A percentile compares a stretch with the other conserved stretches of the same genome.
These are phyloP conservation scores for Enteromius afrohamiltoni DNA, from an alignment of 2,797 vertebrate genomes.

Conservation along the genomic window DNA sequence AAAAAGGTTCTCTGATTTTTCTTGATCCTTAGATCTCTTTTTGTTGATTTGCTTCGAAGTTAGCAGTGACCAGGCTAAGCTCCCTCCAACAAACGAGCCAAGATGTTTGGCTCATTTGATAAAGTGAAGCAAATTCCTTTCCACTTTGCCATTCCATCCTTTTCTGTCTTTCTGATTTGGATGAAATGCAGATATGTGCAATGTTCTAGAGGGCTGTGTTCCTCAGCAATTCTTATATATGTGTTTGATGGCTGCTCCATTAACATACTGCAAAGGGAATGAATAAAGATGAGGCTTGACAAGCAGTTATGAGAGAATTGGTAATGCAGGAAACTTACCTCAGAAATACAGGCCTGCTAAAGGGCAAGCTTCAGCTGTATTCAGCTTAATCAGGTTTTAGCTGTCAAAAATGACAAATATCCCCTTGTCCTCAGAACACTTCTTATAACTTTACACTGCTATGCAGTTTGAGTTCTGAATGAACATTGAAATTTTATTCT, in stretches of 20 bases:
- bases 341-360: conserved; percentile 50
- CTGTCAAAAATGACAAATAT: conserved; percentile 59
- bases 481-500: conserved; percentile 32
- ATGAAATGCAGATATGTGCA: conserved; percentile 25
- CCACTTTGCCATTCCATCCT: background rate
- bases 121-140: conserved; percentile 9
- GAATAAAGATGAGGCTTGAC: conserved; percentile 45
- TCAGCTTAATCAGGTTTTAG: conserved; percentile 55
- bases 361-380: conserved; percentile 53
- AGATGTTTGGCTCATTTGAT: conserved; percentile 37
- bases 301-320: conserved; percentile 54
- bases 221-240: conserved; percentile 31
- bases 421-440: conserved; percentile 27
- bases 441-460: conserved; percentile 32
- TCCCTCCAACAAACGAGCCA: conserved; percentile 35
- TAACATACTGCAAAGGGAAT: conserved; percentile 25
- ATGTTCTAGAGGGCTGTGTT: background rate
- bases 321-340: conserved; percentile 42
- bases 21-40: conserved; percentile 9
- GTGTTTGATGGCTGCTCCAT: conserved; percentile 44
- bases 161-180: conserved; percentile 7
- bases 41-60: conserved; percentile 44
- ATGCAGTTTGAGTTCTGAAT: conserved; percentile 30
- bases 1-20: conserved; percentile 8
- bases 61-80: conserved; percentile 24